Evolutionary conservation across 2,797 vertebrate species (phyloP), one percentile per base, ranked within the genome.

Genomic region (Sphenodon punctatus): DNA sequence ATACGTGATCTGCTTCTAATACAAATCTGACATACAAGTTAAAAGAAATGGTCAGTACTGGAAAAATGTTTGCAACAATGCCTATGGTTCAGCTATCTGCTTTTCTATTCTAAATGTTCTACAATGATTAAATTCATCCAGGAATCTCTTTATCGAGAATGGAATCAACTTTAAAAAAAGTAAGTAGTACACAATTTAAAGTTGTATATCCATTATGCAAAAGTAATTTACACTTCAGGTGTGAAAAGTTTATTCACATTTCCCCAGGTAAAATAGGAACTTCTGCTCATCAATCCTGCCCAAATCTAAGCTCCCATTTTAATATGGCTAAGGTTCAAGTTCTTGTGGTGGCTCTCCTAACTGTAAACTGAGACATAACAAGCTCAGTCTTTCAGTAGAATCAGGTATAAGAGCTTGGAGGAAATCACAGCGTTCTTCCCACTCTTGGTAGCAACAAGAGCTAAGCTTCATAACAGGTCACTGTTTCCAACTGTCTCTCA

Each of bases 171-270:
- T 70, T 43, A 42, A 78, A n/a, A 14, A 73, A 46, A 14, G 8
- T 1, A 30, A 53, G 38, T 2, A 13, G 38, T 39, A 27, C 0
- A 25, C 67, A 61, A 38, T 53, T 22, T 3, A 0, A 12, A 19
- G 5, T 63, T 36, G 32, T 13, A 34, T 20, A 36, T 53, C 5
- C 30, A 53, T 27, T 30, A 30, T 30, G n/a, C 51, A 53, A 53
- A 53, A 53, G 51, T 8, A 53, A 30, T 27, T 27, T n/a, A 17
- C 8, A 8, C 49, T 53, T 53, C 15, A 17, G 49, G 53, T 10
- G 14, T 30, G n/a, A 8, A 12, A 25, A 15, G 19, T 5, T 30
- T 32, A 36, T 22, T 58, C 19, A 22, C 56, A 7, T 34, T 34
- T 56, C 56, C 51, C 9, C 17, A 30, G 5, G 14, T 53, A 27